phyloP scores from a whole-genome alignment of 2,888 invertebrate genomes.

The Biston stratarius region DNA sequence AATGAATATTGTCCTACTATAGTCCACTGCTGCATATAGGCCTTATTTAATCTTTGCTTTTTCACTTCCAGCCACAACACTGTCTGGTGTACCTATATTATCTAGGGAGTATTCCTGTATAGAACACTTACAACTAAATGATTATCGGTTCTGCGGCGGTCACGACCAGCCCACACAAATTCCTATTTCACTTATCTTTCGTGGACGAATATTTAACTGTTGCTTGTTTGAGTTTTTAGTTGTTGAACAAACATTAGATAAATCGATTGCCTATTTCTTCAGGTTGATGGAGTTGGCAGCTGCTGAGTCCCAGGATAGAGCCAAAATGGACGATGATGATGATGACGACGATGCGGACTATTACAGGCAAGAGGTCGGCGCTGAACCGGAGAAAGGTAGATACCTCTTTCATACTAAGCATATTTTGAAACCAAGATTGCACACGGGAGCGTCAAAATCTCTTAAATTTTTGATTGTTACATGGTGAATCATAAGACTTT shows the following conservation, averaged over 20 bases:
- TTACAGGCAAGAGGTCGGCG: slow-evolving; percentile 95
- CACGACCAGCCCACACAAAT: no score
- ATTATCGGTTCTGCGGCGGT: no score
- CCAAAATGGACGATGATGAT: slow-evolving; percentile 70
- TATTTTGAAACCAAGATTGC: no score
- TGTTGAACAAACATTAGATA: neutral
- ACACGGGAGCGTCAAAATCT: no score
- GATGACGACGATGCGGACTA: slow-evolving; percentile 91
- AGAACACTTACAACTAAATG: no score
- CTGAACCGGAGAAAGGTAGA: slow-evolving; percentile 95
- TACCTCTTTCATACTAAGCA: slow-evolving; percentile 51
- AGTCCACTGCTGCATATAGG: no score
- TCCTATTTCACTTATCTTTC: no score
- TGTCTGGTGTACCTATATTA: neutral
- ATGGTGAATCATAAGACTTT: neutral
- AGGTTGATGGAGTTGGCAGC: slow-evolving; percentile 83
- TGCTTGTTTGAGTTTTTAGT: neutral
- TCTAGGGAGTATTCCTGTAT: neutral
- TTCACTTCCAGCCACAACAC: no score
- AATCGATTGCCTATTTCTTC: neutral
- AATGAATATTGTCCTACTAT: no score
- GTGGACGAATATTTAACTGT: no score
- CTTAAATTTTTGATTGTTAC: neutral
- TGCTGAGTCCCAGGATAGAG: slow-evolving; percentile 80
- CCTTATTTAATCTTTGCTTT: no score